Evolutionary conservation across 2,888 invertebrate genomes (phyloP).

Genomic region (Troides oblongomaculatus): DNA sequence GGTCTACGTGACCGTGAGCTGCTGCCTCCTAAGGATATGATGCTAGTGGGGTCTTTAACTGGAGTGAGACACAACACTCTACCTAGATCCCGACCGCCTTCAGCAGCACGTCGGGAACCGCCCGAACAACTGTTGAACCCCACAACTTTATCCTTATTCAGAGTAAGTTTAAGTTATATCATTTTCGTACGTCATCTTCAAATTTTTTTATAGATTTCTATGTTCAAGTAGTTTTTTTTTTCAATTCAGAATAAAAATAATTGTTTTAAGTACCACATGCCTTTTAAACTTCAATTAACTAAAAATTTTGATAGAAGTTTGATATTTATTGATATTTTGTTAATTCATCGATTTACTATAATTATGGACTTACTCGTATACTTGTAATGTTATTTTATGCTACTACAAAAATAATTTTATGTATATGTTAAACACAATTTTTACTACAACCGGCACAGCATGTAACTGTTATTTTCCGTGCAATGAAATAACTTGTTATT

Average conservation of each 20-base stretch:
- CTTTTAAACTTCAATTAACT: background rate
- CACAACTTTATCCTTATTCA: conserved; percentile 65
- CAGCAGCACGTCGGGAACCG: conserved; percentile 53
- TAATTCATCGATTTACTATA: too few species aligned
- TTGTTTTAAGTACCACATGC: background rate
- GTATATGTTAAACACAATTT: background rate
- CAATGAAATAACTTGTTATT: conserved; percentile 40
- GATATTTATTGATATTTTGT: too few species aligned
- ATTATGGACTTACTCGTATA: too few species aligned
- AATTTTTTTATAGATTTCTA: background rate
- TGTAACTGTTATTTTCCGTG: conserved; percentile 24
- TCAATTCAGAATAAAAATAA: background rate
- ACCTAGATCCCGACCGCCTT: conserved; percentile 63
- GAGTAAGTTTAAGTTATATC: conserved; percentile 58
- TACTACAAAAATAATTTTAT: background rate
- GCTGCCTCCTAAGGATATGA: conserved; percentile 70
- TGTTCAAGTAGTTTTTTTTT: background rate
- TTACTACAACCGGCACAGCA: background rate
- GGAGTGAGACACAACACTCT: conserved; percentile 72
- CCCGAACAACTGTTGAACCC: conserved; percentile 54
- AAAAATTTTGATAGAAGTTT: too few species aligned
- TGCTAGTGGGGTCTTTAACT: conserved; percentile 62
- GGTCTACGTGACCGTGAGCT: conserved; percentile 67
- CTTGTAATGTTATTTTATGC: too few species aligned
- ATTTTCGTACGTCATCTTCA: background rate